Evolutionary conservation across 2,113 vertebrate genomes (phyloP), one percentile per base, ranked within the genome.

Genomic region (Zapus hudsonius): DNA sequence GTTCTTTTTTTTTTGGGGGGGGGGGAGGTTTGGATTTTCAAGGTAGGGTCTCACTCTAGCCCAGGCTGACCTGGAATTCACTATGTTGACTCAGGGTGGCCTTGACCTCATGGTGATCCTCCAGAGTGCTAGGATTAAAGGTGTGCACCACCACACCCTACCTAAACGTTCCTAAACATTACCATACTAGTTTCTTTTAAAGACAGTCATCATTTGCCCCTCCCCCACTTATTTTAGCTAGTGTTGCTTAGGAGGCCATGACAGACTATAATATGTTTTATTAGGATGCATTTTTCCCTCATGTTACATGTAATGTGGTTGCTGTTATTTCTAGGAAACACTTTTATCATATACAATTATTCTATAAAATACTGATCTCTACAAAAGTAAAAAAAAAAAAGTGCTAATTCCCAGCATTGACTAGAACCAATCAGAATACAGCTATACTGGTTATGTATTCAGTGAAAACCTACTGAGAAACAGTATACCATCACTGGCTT

Each of bases 291-390:
- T 93, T 82, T 59, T 15, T 79, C 31, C 40, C 82, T 74, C 59
- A 29, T 44, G 23, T 4, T 84, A 31, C 61, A 17, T 23, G 38
- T 57, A 55, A 15, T 67, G 44, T 92, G 44, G 87, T 31, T 57
- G 64, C 84, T 70, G n/a, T 80, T 87, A 64, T 12, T 69, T 7
- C 15, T 75, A 23, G 69, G 74, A 81, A 92, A 69, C 13, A 29
- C n/a, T 94, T 88, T 90, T 90, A n/a, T 85, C 27, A 57, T 67
- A 27, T 16, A 70, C 84, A 96, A 38, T 74, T 47, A 75, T n/a
- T 38, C 6, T 61, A 59, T 85, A 63, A 61, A 69, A 85, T 9
- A 31, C 10, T 91, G 31, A 13, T 70, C 17, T 44, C 61, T 11
- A 64, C 42, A 82, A 42, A 33, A 29, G 27, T 47, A 47, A 47